Evolutionary conservation across 1,140 invertebrate species (phyloP), one percentile per base, ranked within the genome.

Genomic region (Tetragnatha versicolor): DNA sequence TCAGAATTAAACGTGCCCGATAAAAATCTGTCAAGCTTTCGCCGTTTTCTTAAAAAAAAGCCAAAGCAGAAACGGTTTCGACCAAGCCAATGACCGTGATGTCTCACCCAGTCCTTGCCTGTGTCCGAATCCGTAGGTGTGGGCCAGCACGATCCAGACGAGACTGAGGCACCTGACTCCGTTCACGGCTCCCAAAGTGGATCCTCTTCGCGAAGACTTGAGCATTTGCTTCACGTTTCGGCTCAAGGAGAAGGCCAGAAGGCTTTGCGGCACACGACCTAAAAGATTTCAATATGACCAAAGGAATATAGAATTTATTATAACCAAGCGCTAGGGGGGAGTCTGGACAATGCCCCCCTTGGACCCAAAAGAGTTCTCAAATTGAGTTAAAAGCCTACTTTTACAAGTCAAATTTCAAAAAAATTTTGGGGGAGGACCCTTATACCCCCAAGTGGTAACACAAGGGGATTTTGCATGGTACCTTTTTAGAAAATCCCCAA

Each of bases 91-190:
- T n/a, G 7, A 42, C 7, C 2, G n/a, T 60, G 3, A 17, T 69
- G n/a, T 12, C 51, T 75, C 31, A 80, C 79, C 79, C 27, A 76
- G 25, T 27, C 70, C 79, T 49, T 76, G 65, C n/a, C 79, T 42
- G 33, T 80, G 63, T 2, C 63, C 63, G 25, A 80, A 80, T 20
- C 79, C 79, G 33, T 80, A 80, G 4, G 93, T 93, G 84, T 97
- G 95, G 4, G 95, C 94, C 88, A 96, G 89, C 79, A 97, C 93
- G n/a, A 96, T 94, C 95, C 95, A 97, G 0, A 91, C 88, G 73
- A 96, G 90, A 9, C 93, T 94, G 77, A 96, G 86, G 51, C 96
- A 94, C 58, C 93, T 88, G 47, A 95, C 87, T 1, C 93, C 93
- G 82, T 95, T 76, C 0, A 80, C 53, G 14, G 60, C 60, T 20